Evolutionary conservation across 2,113 vertebrate species (phyloP).

Genomic region (Patagioenas fasciata): DNA sequence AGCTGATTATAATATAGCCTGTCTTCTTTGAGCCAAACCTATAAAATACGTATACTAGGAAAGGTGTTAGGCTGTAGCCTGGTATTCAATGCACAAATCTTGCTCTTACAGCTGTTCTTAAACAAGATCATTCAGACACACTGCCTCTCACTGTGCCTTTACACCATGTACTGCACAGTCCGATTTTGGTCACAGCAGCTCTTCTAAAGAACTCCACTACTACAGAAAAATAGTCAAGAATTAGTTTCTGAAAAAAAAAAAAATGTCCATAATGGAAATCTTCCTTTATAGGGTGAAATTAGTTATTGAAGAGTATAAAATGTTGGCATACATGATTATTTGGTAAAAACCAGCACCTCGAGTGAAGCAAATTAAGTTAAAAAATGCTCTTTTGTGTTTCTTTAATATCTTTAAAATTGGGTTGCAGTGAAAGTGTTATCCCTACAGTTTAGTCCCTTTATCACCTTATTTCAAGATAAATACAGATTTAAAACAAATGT

Average conservation of each 20-base stretch:
- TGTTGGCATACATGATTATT: neutral
- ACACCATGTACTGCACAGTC: neutral
- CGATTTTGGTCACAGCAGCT: neutral
- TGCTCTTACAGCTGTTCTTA: neutral
- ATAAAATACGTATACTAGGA: neutral
- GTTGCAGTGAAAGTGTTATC: neutral
- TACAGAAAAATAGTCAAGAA: neutral
- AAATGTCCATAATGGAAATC: neutral
- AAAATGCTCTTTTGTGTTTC: neutral
- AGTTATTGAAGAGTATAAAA: neutral
- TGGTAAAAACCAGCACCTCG: neutral
- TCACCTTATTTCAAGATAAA: neutral
- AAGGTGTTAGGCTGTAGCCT: neutral
- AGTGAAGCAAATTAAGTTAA: neutral
- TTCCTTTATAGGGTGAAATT: neutral
- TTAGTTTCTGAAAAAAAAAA: no score
- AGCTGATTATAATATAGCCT: conserved; percentile 6
- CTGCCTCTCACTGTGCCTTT: neutral
- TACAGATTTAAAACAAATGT: neutral
- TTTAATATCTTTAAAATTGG: neutral
- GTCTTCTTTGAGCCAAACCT: conserved; percentile 9
- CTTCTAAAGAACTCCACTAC: neutral
- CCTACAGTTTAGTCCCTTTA: neutral
- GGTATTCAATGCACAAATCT: neutral
- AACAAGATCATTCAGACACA: neutral